Evolutionary conservation across 2,113 vertebrate species (phyloP), one percentile per base, ranked within the genome.

Genomic region (Epinephelus lanceolatus): DNA sequence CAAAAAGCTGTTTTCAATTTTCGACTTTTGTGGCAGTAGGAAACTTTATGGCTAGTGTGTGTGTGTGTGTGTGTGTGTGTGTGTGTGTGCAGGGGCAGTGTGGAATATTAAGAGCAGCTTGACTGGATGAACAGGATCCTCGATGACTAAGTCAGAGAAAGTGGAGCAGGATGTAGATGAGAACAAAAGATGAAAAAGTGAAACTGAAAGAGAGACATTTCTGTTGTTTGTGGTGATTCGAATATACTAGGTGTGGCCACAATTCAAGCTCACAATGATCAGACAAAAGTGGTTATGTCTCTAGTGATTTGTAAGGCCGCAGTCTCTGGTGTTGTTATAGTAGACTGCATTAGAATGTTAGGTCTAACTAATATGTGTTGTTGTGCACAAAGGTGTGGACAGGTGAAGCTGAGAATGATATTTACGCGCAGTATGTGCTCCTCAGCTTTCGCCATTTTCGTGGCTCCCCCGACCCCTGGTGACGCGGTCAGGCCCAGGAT

Each of bases 401-500:
- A 19, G 52, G 67, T 63, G 30, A 5, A 67, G 12, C 51, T 71
- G n/a, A 80, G 66, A 40, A 47, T 7, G n/a, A 71, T 53, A 85
- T 94, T 96, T 95, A 99, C 98, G 81, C 95, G 96, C 83, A 99
- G 95, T 93, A 99, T 98, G 94, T 99, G 97, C 47, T 97, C 95
- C 88, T 96, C 96, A 1, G 98, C 97, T 93, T 97, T 96, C 13
- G 88, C 78, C 71, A 89, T 70, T 72, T 88, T 95, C 0, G 77
- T 97, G 80, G 98, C 98, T 11, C 91, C 95, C 55, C 97, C 98
- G 2, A 99, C 97, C 42, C 98, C 98, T 0, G 97, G 98, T 27
- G 98, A 98, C 40, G 97, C 98, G 30, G 98, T 99, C 67, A 99
- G 94, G 81, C 97, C 98, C 61, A 99, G 91, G 65, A 99, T 97